Conservation (phyloP, 2,797 vertebrate genomes). For the Sebastes cheni region DNA sequence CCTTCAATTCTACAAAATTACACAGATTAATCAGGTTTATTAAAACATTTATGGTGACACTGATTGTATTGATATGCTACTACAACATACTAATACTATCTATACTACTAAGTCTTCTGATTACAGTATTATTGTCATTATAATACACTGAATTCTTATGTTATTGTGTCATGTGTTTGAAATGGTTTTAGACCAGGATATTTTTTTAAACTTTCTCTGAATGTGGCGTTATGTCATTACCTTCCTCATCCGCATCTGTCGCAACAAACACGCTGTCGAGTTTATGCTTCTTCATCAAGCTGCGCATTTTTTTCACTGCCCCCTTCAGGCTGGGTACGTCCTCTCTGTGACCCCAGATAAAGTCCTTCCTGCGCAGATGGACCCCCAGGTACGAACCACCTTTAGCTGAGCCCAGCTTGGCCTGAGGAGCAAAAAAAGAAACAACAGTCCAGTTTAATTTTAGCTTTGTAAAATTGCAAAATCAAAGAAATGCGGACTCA, state of each 20-base stretch:
- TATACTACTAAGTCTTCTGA: neutral
- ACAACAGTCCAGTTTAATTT: neutral
- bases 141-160: neutral
- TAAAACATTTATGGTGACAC: neutral
- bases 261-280: slow-evolving; percentile 91
- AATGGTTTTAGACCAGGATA: neutral
- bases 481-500: neutral
- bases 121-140: neutral
- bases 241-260: slow-evolving; percentile 90
- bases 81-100: neutral
- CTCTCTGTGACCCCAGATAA: slow-evolving; percentile 96
- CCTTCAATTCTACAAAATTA: slow-evolving; percentile 80
- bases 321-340: slow-evolving; percentile 93
- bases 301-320: slow-evolving; percentile 88
- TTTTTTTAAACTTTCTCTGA: neutral
- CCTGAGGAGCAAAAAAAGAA: slow-evolving; percentile 71
- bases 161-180: neutral
- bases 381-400: slow-evolving; percentile 93
- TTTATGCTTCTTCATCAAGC: slow-evolving; percentile 86
- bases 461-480: neutral
- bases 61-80: neutral
- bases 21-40: neutral
- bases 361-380: slow-evolving; percentile 94
- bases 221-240: slow-evolving; percentile 61
- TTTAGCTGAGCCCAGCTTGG: slow-evolving; percentile 84